A percentile compares a stretch with the other conserved stretches of the same genome.
Conservation (phyloP, 23 tunicate genomes). For the Diplosoma virens region DNA sequence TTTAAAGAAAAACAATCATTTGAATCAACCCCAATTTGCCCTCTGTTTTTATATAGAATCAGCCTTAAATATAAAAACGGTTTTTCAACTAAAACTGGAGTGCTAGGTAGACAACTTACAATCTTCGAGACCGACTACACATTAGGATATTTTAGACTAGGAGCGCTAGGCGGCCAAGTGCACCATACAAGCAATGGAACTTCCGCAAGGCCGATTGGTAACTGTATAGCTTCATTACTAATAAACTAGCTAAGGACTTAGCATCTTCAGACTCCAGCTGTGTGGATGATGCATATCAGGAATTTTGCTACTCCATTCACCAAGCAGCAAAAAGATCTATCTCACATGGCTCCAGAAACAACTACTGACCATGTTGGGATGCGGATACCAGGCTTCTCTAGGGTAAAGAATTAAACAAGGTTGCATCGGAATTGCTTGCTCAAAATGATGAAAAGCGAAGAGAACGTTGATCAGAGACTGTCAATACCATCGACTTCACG, state of each 20-base stretch:
- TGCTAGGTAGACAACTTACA: no score
- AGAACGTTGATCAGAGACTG: not conserved
- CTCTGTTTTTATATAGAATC: no score
- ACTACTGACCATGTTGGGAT: not conserved
- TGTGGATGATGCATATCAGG: not conserved
- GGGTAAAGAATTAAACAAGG: not conserved
- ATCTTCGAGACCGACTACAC: no score
- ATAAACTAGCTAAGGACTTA: not conserved
- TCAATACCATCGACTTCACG: not conserved
- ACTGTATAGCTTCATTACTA: not conserved
- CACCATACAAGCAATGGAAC: not conserved
- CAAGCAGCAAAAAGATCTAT: not conserved
- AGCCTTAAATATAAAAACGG: no score
- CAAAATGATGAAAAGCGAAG: not conserved
- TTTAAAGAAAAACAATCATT: no score
- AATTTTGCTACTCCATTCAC: not conserved
- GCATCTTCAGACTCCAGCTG: not conserved
- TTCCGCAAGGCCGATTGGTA: not conserved
- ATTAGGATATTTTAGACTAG: no score
- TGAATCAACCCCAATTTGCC: no score
- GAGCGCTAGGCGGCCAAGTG: no score
- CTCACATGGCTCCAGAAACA: not conserved
- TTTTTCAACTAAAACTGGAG: no score
- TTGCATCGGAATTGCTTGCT: not conserved
- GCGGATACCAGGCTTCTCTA: not conserved